Base-by-base conservation (phyloP, 2,113 vertebrate species). In the Hyla sarda region DNA sequence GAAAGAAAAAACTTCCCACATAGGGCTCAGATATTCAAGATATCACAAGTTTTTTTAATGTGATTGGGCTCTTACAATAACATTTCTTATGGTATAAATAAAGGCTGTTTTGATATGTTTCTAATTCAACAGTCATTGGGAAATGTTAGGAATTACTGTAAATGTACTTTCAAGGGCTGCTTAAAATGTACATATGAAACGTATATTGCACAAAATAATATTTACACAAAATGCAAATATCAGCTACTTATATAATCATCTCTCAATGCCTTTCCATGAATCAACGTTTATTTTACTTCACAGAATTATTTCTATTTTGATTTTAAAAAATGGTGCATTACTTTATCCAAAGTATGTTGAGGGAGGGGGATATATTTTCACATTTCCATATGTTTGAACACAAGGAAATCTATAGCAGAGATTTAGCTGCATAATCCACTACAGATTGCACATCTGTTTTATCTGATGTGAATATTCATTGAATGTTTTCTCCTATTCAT, bases 361-460 rank as follows among this genome's bases (percentile, higher is more conserved):
- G 5, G 67, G 67, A 71, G 8, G 9, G 17, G 52, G 10, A 41
- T 37, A 16, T 45, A 58, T 25, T 80, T 41, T n/a, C 54, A 60
- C 9, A 37, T 60, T 23, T 80, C 77, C 77, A 80, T 80, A 80
- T 80, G 77, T 41, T 80, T 17, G 34, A 58, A 34, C 21, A 23
- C 32, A 60, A 23, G 32, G 32, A 60, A 79, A 37, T 13, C 28
- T 79, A 54, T 79, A 79, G 50, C 30, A 41, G 32, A 60, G 41
- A n/a, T 52, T 54, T 30, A 77, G 76, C 52, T 58, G 16, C 21
- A 41, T 34, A 79, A 80, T 80, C 34, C 34, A 41, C 10, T 3
- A 54, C 50, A 30, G 25, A 54, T 54, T 77, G 28, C 47, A 77
- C 48, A 54, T 77, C 74, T 50, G 25, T 19, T 77, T 12, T 48